A percentile compares a stretch with the other conserved stretches of the same genome.
Evolutionary conservation across 2,797 vertebrate species (phyloP).

Genomic region (Picus viridis): DNA sequence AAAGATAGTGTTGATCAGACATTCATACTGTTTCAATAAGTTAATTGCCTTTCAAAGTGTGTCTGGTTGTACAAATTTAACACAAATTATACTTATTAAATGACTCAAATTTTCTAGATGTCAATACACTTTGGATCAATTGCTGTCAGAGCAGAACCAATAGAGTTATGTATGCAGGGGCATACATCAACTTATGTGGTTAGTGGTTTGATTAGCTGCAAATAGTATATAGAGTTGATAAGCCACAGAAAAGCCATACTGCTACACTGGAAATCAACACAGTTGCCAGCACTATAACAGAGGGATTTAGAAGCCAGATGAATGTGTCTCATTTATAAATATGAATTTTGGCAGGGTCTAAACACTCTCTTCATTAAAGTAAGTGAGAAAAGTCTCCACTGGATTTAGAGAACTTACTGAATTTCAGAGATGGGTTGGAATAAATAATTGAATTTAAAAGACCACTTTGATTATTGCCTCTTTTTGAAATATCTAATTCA

Average conservation of each 20-base stretch:
- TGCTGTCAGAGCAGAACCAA: not conserved
- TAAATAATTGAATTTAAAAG: not conserved
- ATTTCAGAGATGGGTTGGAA: not conserved
- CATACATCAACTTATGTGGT: not conserved
- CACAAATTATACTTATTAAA: not conserved
- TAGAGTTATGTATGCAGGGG: not conserved
- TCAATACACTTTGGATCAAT: not conserved
- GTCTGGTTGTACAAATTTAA: not conserved
- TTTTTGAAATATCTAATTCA: not conserved
- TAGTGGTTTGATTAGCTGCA: not conserved
- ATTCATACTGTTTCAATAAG: not conserved
- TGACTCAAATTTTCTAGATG: not conserved
- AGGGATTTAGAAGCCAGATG: not conserved
- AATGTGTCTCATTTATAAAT: not conserved
- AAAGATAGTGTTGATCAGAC: not conserved
- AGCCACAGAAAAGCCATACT: not conserved
- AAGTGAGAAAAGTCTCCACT: not conserved
- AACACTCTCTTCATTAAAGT: not conserved
- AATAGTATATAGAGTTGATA: not conserved
- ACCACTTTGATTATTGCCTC: not conserved
- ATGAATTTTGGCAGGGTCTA: not conserved
- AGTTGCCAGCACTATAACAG: not conserved
- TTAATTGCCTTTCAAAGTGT: not conserved
- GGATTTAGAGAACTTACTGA: not conserved
- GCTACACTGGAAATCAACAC: not conserved